Evolutionary conservation across 2,113 vertebrate species (phyloP).

Genomic region (Podarcis muralis): DNA sequence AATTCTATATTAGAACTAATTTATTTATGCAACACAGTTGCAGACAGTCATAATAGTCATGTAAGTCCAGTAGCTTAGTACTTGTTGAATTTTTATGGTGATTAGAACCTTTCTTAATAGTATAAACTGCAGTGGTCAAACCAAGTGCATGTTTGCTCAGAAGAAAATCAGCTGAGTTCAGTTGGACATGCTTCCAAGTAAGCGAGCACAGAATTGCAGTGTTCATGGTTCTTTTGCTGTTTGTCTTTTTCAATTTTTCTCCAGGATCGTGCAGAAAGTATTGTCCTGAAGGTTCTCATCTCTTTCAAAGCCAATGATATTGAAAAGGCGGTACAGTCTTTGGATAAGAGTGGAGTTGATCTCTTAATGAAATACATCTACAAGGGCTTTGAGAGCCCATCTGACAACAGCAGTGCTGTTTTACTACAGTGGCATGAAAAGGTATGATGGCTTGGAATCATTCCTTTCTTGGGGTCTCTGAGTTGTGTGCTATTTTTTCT

Average conservation of each 20-base stretch:
- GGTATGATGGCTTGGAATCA: constrained; percentile 66
- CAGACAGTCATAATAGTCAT: not conserved
- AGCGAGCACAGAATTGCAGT: not conserved
- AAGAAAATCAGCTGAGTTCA: too few relatives aligned
- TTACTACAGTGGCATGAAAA: constrained; percentile 98
- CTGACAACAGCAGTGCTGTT: constrained; percentile 96
- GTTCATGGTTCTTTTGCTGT: not conserved
- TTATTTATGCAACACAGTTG: not conserved
- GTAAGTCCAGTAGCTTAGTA: not conserved
- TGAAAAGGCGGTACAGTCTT: constrained; percentile 93
- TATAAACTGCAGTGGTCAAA: not conserved
- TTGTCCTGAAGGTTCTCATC: constrained; percentile 95
- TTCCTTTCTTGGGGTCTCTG: rapidly evolving
- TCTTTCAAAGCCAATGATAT: constrained; percentile 96
- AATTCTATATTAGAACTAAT: not conserved
- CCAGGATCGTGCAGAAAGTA: constrained; percentile 93
- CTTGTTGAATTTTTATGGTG: not conserved
- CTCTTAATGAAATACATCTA: constrained; percentile 99
- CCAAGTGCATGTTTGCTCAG: not conserved
- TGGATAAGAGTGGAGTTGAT: constrained; percentile 93
- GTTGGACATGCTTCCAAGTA: too few relatives aligned
- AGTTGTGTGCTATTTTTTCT: rapidly evolving
- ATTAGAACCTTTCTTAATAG: not conserved
- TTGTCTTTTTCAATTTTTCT: constrained; percentile 29
- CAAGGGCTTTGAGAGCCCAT: constrained; percentile 96